phyloP scores from a whole-genome alignment of 2,888 invertebrate species.

The Sceliomorpha sp. region DNA sequence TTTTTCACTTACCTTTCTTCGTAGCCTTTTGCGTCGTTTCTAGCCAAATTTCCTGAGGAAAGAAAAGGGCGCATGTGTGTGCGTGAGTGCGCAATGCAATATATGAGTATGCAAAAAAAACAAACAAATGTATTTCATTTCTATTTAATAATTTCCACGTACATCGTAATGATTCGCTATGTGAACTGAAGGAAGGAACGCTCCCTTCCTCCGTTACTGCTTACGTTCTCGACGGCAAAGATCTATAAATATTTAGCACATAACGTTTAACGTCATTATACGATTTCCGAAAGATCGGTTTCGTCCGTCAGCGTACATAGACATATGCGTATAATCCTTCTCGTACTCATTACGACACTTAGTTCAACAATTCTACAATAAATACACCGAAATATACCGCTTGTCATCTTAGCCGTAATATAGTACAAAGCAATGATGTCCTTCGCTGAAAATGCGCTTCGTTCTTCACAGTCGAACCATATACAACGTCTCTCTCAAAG shows the following conservation, averaged over 20 bases:
- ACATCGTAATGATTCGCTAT: constrained; percentile 53
- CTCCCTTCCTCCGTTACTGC: constrained; percentile 27
- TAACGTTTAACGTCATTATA: constrained; percentile 48
- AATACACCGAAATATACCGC: constrained; percentile 59
- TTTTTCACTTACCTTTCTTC: constrained; percentile 25
- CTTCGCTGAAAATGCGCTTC: constrained; percentile 42
- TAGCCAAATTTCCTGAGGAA: too few relatives aligned
- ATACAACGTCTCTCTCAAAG: constrained; percentile 28
- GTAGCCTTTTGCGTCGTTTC: constrained; percentile 2
- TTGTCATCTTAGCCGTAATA: constrained; percentile 54
- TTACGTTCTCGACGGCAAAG: constrained; percentile 42
- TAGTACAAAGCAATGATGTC: constrained; percentile 56
- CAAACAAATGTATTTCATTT: constrained; percentile 43
- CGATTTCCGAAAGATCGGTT: constrained; percentile 6
- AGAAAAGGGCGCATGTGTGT: too few relatives aligned
- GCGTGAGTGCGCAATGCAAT: too few relatives aligned
- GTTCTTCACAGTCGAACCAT: constrained; percentile 37
- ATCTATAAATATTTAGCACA: constrained; percentile 51
- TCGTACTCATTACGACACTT: constrained; percentile 48
- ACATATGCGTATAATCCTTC: constrained; percentile 27
- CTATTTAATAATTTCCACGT: constrained; percentile 57
- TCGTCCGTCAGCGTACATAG: constrained; percentile 27
- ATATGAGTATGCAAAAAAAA: constrained; percentile 35
- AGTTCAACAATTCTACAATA: constrained; percentile 59
- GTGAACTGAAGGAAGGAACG: constrained; percentile 29